A percentile compares a stretch with the other conserved stretches of the same genome.
phyloP scores from a whole-genome alignment of 1,140 invertebrate species.

The Trachymyrmex septentrionalis region DNA sequence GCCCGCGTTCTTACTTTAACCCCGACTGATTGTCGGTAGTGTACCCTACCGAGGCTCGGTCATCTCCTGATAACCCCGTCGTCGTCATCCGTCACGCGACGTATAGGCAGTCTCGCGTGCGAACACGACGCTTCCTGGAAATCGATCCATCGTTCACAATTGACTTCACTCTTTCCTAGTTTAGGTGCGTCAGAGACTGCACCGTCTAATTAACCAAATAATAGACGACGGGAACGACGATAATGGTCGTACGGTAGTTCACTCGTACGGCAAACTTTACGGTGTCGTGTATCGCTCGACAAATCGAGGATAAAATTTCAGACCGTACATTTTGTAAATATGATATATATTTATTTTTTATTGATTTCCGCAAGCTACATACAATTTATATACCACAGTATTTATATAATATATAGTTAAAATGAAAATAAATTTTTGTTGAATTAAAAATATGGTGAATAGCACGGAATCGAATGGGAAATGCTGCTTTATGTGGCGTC shows the following conservation, averaged over 20 bases:
- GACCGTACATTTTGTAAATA: not conserved
- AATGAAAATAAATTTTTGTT: not conserved
- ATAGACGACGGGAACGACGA: constrained; percentile 46
- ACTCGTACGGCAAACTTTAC: constrained; percentile 24
- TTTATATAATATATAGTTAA: not conserved
- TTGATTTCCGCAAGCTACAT: not conserved
- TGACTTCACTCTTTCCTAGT: constrained; percentile 55
- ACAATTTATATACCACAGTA: not conserved
- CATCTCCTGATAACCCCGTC: constrained; percentile 53
- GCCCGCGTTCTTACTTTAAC: constrained; percentile 63
- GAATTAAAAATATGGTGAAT: not conserved
- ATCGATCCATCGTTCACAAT: constrained; percentile 67
- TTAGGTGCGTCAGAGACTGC: constrained; percentile 50
- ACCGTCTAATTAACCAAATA: constrained; percentile 64
- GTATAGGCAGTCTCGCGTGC: constrained; percentile 61
- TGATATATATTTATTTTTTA: constrained; percentile 3
- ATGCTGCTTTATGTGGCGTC: not conserved
- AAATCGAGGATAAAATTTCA: constrained; percentile 30
- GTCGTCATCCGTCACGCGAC: constrained; percentile 64
- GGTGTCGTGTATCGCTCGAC: constrained; percentile 16
- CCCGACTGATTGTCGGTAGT: constrained; percentile 56
- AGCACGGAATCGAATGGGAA: constrained; percentile 6
- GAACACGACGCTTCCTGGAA: constrained; percentile 67
- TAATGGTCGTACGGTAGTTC: constrained; percentile 46
- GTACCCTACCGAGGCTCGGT: constrained; percentile 59